phyloP scores from a whole-genome alignment of 2,113 vertebrate species.

The Ia io region DNA sequence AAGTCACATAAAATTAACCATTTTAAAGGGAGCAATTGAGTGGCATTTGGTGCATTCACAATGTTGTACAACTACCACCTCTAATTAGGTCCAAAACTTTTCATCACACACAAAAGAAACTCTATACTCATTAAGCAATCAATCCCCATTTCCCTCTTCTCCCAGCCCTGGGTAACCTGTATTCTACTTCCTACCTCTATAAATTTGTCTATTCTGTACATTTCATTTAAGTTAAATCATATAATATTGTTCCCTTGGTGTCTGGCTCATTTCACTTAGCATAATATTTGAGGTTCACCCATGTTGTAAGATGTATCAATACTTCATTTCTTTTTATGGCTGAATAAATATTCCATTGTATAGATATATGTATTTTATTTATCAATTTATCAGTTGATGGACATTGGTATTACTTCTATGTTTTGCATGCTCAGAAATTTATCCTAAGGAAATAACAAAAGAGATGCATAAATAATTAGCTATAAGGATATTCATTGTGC shows the following conservation, averaged over 20 bases:
- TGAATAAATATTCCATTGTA: background rate
- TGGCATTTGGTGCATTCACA: background rate
- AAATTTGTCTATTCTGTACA: background rate
- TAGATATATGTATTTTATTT: background rate
- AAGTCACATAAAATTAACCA: background rate
- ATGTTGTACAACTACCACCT: background rate
- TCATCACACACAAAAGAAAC: background rate
- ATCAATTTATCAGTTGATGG: background rate
- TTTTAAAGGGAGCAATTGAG: background rate
- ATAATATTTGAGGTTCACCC: background rate
- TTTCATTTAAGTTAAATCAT: background rate
- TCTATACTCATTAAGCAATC: background rate
- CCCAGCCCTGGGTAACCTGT: background rate
- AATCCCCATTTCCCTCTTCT: background rate
- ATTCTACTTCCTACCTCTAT: background rate
- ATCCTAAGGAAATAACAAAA: background rate
- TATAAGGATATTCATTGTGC: background rate
- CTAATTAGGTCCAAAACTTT: background rate
- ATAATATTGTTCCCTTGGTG: background rate
- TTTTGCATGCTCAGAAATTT: background rate
- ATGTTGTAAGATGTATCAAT: background rate
- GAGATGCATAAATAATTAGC: background rate
- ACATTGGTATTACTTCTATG: background rate
- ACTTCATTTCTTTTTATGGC: background rate
- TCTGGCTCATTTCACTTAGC: constrained; percentile 8